Base-by-base conservation (phyloP, 2,888 invertebrate genomes). In the Sinohyriopsis cumingii region DNA sequence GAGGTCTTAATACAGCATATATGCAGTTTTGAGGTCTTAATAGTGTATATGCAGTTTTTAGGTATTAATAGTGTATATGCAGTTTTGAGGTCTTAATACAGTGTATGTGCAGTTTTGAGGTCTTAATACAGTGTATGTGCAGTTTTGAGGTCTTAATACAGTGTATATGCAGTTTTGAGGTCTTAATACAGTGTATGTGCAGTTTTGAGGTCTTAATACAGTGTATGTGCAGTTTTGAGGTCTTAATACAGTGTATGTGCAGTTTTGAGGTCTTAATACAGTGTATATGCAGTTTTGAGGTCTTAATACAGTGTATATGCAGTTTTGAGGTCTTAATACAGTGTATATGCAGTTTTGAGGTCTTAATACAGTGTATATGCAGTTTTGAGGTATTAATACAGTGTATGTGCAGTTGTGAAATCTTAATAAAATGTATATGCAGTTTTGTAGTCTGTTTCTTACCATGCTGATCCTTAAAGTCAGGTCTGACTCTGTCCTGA, bases 381-480 rank as follows among this genome's bases (percentile, higher is more conserved):
- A 56, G 19, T 56, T 4, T 4, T 56, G n/a, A 6, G 33, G 33
- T 33, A 3, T 28, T 28, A 28, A 28, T 28, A n/a, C 22, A 28
- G 28, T 28, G 28, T 28, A 28, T 28, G 5, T 28, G 28, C 28
- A 28, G 57, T 5, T 6, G 5, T 22, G 22, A 57, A 7, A 6
- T 20, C 24, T 57, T 57, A 57, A 57, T 15, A 57, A 1, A 57
- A 7, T 22, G 24, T 7, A 24, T n/a, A 7, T 24, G 7, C n/a
- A 59, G 24, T 24, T 19, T 19, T 59, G 0, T 3, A 1, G 24
- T 19, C 24, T 22, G 15, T 19, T 66, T 73, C 82, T 77, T 73
- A 88, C 88, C 82, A 79, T 88, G 84, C 67, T 84, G 84, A 67
- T 88, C 86, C 55, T 86, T 84, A 15, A 88, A 67, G 28, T 81